A percentile compares a stretch with the other conserved stretches of the same genome.
Conservation (phyloP, 2,113 vertebrate genomes). For the Glareola pratincola region DNA sequence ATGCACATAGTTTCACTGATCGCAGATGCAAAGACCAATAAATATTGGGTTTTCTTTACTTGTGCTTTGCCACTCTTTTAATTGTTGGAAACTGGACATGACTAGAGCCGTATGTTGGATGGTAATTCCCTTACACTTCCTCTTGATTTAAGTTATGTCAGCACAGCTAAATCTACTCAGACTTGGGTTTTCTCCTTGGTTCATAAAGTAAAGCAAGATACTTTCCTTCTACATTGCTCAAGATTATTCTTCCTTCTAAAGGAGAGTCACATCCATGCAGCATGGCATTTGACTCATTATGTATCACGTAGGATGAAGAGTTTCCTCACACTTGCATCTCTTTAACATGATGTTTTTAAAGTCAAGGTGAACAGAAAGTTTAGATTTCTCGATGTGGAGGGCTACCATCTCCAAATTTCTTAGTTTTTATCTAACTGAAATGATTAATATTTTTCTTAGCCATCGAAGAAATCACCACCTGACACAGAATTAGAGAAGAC, state of each 20-base stretch:
- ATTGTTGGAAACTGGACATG: neutral
- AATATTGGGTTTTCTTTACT: neutral
- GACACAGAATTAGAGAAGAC: neutral
- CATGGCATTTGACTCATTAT: neutral
- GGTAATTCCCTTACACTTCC: neutral
- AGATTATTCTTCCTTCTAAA: neutral
- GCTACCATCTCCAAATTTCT: neutral
- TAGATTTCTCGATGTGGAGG: neutral
- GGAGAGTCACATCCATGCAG: neutral
- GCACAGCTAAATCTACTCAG: neutral
- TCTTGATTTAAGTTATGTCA: neutral
- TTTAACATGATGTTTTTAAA: neutral
- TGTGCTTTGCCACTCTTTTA: neutral
- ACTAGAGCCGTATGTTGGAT: neutral
- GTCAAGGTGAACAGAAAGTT: neutral
- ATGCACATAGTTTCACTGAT: neutral
- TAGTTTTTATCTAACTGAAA: neutral
- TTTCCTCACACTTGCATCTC: neutral
- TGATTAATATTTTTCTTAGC: neutral
- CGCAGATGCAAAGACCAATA: neutral
- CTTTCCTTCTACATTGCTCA: neutral
- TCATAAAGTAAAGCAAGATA: neutral
- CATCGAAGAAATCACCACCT: neutral
- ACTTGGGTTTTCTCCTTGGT: neutral
- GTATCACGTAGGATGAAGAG: neutral